phyloP scores from a whole-genome alignment of 2,888 invertebrate species.

The Amiota minor region DNA sequence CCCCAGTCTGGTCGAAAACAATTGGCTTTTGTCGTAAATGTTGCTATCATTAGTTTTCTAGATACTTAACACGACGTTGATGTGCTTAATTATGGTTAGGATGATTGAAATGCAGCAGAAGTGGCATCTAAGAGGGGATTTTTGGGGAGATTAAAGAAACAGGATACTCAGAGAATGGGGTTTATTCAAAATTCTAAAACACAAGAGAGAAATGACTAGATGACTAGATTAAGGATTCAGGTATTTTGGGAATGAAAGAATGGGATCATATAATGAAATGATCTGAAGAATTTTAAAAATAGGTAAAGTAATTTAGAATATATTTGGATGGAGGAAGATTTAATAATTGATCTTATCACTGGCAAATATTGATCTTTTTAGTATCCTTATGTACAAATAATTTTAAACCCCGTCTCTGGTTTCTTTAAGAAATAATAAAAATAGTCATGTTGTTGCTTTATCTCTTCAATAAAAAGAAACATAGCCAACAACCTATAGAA shows the following conservation, averaged over 20 bases:
- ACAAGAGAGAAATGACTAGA: too few relatives aligned
- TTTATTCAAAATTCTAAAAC: too few relatives aligned
- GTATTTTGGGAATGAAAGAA: too few relatives aligned
- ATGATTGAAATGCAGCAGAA: slow-evolving; percentile 37
- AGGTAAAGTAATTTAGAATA: too few relatives aligned
- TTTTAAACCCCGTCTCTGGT: not conserved
- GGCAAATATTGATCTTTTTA: too few relatives aligned
- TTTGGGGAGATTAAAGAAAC: not conserved
- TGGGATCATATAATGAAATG: too few relatives aligned
- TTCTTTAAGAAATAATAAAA: not conserved
- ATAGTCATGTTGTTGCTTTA: not conserved
- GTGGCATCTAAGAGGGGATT: slow-evolving; percentile 4
- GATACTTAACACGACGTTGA: slow-evolving; percentile 71
- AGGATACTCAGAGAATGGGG: too few relatives aligned
- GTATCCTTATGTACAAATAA: too few relatives aligned
- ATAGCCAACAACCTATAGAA: not conserved
- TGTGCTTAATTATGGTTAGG: slow-evolving; percentile 70
- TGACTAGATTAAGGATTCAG: too few relatives aligned
- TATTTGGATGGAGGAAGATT: too few relatives aligned
- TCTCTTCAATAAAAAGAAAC: not conserved
- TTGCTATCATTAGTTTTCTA: slow-evolving; percentile 71
- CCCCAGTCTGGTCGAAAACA: slow-evolving; percentile 48
- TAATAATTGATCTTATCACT: too few relatives aligned
- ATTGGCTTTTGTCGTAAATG: slow-evolving; percentile 68
- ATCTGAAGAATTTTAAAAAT: too few relatives aligned